Evolutionary conservation across 2,797 vertebrate genomes (phyloP), one percentile per base, ranked within the genome.

Genomic region (Fundulus diaphanus): DNA sequence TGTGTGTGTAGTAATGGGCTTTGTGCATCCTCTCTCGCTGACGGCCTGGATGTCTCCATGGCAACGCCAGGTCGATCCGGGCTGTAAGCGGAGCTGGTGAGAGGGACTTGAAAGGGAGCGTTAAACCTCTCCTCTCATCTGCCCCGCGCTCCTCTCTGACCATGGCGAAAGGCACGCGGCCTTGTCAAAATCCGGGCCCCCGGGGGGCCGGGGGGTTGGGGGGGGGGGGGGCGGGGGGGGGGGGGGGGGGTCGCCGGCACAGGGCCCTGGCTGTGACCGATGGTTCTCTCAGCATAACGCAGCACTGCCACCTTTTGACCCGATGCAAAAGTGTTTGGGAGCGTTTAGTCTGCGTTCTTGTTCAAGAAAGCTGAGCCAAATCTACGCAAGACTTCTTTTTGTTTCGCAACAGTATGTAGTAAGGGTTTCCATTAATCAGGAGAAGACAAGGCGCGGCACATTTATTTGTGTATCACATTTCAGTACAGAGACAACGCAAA

Each of bases 51-150:
- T 90, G 95, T 95, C 92, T 91, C 94, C 93, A 94, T 94, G 93
- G 95, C 93, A 95, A 96, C 94, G 82, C 65, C 93, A 93, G 93
- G 91, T 95, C 91, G 89, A 91, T 93, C 89, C 89, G 82, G 76
- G 89, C 91, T 90, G 88, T 92, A 84, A 89, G 87, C 82, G 29
- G 82, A 86, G 90, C 90, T 89, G 79, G 82, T 81, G 88, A 92
- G 92, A 91, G 84, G 88, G 89, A 92, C 94, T 92, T 93, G 92
- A 94, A 94, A 93, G 92, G 84, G 90, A 93, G 85, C 72, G 80
- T 90, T 90, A 89, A 93, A 89, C 83, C 90, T 87, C 88, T 89
- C 77, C 74, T 88, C 91, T 89, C 90, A 89, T 92, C 87, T 87
- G 85, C 84, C 87, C 81, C 72, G 81, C 66, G 46, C 89, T 82